Evolutionary conservation across 2,797 vertebrate species (phyloP), one percentile per base, ranked within the genome.

Genomic region (Atherinosoma microstoma): DNA sequence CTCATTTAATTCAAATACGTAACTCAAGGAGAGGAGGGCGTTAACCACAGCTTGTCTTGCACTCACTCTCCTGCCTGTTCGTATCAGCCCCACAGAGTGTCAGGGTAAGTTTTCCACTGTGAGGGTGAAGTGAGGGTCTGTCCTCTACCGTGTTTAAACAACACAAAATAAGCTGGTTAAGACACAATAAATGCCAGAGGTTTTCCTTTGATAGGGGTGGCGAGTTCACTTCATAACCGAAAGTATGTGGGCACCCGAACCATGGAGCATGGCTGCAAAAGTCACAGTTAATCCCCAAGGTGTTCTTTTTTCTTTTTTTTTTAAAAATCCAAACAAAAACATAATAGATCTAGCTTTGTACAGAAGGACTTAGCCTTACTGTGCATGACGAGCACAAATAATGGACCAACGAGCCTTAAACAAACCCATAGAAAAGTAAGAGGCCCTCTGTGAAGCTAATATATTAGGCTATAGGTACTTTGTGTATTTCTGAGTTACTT

Each of bases 101-200:
- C 56, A 27, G 83, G 32, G 67, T 60, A 13, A 24, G 71, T 79
- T 84, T 84, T 76, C 72, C 76, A 80, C 64, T 64, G 67, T 72
- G n/a, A 81, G 57, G 61, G 64, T 76, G 29, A 72, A 70, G 53
- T 51, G 61, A 87, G 69, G 79, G 64, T 80, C 67, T 8, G 8
- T 58, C 49, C 69, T 73, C 22, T 6, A 4, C 58, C 73, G 73
- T 85, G 80, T 92, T 86, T 82, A 80, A 71, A 75, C 77, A 84
- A 78, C 73, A 86, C 36, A 54, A 35, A 70, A 53, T 79, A 53
- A 61, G 79, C 73, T 78, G 59, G 63, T 67, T 18, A 78, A 56
- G 66, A 79, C 51, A 60, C 58, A 53, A 65, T 30, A 58, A 40
- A 36, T 30, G 27, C 54, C 51, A 49, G 27, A 67, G 64, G 22